Percentiles rank a stretch among this genome's conserved stretches.
These are phyloP conservation scores for Rhagium mordax DNA, from an alignment of 2,888 invertebrate genomes.

Conservation along the genomic window DNA sequence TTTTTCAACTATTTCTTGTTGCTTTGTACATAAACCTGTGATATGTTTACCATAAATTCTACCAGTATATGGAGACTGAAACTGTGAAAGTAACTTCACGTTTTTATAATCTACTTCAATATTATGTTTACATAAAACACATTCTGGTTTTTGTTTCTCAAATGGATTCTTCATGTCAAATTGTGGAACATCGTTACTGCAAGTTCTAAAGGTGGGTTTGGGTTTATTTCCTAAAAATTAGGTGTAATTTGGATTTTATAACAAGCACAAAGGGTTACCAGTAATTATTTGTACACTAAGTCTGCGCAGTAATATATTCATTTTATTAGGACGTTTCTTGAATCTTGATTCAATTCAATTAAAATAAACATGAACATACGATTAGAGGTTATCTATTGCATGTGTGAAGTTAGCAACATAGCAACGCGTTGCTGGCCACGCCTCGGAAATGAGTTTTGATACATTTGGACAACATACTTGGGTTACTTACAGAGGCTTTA, in stretches of 20 bases:
- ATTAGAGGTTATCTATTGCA: too few species aligned
- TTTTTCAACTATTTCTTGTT: conserved; percentile 82
- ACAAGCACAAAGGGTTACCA: background rate
- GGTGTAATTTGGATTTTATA: background rate
- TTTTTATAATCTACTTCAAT: conserved; percentile 94
- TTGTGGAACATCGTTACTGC: conserved; percentile 68
- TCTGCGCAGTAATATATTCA: conserved; percentile 10
- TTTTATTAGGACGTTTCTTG: too few species aligned
- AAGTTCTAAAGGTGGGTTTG: conserved; percentile 2
- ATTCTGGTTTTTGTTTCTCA: conserved; percentile 79
- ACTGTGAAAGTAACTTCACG: conserved; percentile 91
- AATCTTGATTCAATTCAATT: too few species aligned
- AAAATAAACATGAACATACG: too few species aligned
- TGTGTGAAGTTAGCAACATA: too few species aligned
- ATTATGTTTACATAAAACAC: conserved; percentile 87
- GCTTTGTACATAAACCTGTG: conserved; percentile 90
- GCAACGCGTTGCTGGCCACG: too few species aligned
- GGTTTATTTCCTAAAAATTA: conserved; percentile 19
- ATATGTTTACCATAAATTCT: conserved; percentile 92
- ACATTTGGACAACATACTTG: too few species aligned
- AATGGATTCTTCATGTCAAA: conserved; percentile 86
- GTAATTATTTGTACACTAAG: background rate
- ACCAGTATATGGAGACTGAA: conserved; percentile 96
- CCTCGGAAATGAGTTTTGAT: too few species aligned
- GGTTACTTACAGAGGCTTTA: too few species aligned